Evolutionary conservation across 2,113 vertebrate genomes (phyloP).

Genomic region (Myiozetetes cayanensis): DNA sequence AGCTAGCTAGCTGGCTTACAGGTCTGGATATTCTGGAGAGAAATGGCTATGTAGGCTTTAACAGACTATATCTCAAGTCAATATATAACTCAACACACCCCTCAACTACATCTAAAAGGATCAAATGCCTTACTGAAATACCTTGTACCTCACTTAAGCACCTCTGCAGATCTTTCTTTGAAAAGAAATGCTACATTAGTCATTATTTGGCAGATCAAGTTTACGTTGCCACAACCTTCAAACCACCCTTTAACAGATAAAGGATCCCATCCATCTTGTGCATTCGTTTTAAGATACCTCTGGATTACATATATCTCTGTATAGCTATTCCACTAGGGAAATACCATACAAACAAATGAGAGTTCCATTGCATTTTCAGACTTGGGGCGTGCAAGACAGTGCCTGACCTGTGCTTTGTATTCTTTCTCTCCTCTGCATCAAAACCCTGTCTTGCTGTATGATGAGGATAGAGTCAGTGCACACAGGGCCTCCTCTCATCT

Average conservation of each 20-base stretch:
- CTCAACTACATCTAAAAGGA: background rate
- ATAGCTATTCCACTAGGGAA: background rate
- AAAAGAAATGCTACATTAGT: background rate
- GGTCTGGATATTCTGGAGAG: background rate
- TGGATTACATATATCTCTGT: background rate
- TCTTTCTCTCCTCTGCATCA: background rate
- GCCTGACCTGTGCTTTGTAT: background rate
- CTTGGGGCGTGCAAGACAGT: background rate
- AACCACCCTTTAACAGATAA: background rate
- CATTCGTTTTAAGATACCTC: background rate
- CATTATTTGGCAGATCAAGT: background rate
- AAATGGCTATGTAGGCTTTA: background rate
- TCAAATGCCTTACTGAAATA: background rate
- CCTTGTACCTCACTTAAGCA: background rate
- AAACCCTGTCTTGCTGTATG: background rate
- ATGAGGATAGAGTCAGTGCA: background rate
- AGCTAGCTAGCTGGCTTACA: background rate
- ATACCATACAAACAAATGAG: background rate
- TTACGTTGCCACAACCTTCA: background rate
- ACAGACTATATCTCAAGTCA: background rate
- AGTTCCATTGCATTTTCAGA: background rate
- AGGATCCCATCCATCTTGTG: background rate
- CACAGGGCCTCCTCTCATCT: background rate
- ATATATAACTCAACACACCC: background rate
- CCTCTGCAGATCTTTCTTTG: background rate